Evolutionary conservation across 2,113 vertebrate species (phyloP).

Genomic region (Barbus barbus): DNA sequence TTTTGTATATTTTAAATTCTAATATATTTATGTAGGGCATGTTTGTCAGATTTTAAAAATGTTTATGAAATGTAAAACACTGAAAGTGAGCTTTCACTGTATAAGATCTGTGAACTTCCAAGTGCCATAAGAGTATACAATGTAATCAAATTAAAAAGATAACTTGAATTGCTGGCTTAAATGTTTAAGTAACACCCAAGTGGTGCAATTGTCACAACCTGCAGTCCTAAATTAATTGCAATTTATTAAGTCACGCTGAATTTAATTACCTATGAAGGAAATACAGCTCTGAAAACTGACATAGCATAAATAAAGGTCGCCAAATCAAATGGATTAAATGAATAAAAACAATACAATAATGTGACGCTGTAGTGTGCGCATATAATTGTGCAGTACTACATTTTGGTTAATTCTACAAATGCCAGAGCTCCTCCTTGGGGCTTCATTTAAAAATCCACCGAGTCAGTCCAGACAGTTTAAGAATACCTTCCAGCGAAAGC

Average conservation of each 20-base stretch:
- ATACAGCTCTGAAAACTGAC: background rate
- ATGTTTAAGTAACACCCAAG: background rate
- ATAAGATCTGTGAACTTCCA: background rate
- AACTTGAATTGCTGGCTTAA: background rate
- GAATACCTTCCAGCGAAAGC: background rate
- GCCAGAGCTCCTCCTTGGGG: background rate
- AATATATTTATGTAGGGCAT: background rate
- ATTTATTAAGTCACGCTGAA: background rate
- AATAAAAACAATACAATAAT: too few species aligned
- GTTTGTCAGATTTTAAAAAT: background rate
- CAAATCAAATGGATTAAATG: too few species aligned
- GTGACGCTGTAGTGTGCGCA: too few species aligned
- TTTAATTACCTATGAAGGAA: background rate
- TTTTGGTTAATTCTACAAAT: background rate
- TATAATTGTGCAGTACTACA: too few species aligned
- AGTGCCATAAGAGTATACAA: background rate
- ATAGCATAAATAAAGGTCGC: background rate
- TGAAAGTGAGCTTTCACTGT: background rate
- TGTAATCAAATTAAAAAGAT: background rate
- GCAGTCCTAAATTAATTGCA: background rate
- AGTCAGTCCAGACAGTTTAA: background rate
- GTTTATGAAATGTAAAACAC: background rate
- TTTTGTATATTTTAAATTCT: background rate
- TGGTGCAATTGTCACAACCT: background rate
- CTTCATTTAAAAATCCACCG: background rate